A percentile compares a stretch with the other conserved stretches of the same genome.
Evolutionary conservation across 1,140 invertebrate species (phyloP).

Genomic region (Drosophila ambigua): DNA sequence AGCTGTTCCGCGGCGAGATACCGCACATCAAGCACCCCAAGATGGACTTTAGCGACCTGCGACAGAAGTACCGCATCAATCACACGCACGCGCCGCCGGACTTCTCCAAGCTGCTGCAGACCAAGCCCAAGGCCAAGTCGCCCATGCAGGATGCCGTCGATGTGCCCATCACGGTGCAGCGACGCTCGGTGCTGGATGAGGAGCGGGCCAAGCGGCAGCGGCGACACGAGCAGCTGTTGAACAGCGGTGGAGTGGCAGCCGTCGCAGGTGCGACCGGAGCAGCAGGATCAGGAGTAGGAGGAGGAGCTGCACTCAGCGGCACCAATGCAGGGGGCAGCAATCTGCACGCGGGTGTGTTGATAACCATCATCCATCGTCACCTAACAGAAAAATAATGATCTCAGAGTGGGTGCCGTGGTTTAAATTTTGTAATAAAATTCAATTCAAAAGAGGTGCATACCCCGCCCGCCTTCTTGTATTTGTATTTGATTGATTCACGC

Average conservation of each 20-base stretch:
- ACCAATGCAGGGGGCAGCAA: conserved; percentile 26
- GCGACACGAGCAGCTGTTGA: conserved; percentile 69
- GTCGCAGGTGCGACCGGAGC: not conserved
- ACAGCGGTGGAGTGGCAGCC: conserved; percentile 36
- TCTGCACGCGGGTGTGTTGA: conserved; percentile 60
- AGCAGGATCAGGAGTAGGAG: not conserved
- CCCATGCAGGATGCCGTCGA: conserved; percentile 80
- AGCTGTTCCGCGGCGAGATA: conserved; percentile 92
- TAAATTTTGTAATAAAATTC: conserved; percentile 28
- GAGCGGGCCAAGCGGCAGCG: conserved; percentile 78
- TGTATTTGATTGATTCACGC: not conserved
- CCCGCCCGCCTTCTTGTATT: too few relatives aligned
- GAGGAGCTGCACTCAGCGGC: conserved; percentile 23
- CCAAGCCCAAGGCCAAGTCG: conserved; percentile 79
- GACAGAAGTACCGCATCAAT: conserved; percentile 78
- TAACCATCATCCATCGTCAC: conserved; percentile 52
- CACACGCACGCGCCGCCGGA: conserved; percentile 73
- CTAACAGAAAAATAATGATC: conserved; percentile 18
- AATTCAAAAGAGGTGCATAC: too few relatives aligned
- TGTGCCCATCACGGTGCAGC: conserved; percentile 66
- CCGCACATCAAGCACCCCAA: conserved; percentile 91
- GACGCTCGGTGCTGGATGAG: conserved; percentile 78
- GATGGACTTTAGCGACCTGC: conserved; percentile 85
- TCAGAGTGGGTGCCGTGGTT: conserved; percentile 12
- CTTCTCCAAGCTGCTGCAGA: conserved; percentile 79